Evolutionary conservation across 1,140 invertebrate genomes (phyloP).

Genomic region (Drosophila sechellia): DNA sequence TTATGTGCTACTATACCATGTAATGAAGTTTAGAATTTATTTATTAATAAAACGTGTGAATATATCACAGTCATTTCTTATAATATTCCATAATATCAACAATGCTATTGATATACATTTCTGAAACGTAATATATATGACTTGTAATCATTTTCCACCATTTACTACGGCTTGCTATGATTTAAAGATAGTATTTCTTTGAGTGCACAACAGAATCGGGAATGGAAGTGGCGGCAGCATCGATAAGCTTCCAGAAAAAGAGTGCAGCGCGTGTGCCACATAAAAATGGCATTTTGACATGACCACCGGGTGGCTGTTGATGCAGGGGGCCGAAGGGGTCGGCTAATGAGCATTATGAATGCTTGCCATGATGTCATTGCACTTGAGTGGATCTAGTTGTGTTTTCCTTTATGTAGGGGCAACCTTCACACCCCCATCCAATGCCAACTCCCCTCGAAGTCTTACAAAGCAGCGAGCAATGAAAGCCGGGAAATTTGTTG

Average conservation of each 20-base stretch:
- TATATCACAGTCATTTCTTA: too few relatives aligned
- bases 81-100: too few relatives aligned
- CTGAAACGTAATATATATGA: too few relatives aligned
- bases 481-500: conserved; percentile 48
- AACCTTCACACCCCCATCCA: conserved; percentile 27
- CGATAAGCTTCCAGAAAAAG: conserved; percentile 66
- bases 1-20: neutral
- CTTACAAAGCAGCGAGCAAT: conserved; percentile 43
- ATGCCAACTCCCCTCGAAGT: conserved; percentile 4
- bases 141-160: too few relatives aligned
- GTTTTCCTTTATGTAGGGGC: conserved; percentile 9
- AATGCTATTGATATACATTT: too few relatives aligned
- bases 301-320: conserved; percentile 40
- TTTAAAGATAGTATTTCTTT: neutral
- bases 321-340: conserved; percentile 4
- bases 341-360: conserved; percentile 69
- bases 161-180: neutral
- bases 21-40: neutral
- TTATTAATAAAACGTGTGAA: too few relatives aligned
- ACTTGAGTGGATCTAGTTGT: conserved; percentile 61
- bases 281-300: conserved; percentile 67
- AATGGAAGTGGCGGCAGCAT: conserved; percentile 32
- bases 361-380: conserved; percentile 64
- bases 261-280: conserved; percentile 54
- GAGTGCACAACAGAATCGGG: conserved; percentile 2